Base-by-base conservation (phyloP, 2,888 invertebrate genomes). In the Nysson spinosus region DNA sequence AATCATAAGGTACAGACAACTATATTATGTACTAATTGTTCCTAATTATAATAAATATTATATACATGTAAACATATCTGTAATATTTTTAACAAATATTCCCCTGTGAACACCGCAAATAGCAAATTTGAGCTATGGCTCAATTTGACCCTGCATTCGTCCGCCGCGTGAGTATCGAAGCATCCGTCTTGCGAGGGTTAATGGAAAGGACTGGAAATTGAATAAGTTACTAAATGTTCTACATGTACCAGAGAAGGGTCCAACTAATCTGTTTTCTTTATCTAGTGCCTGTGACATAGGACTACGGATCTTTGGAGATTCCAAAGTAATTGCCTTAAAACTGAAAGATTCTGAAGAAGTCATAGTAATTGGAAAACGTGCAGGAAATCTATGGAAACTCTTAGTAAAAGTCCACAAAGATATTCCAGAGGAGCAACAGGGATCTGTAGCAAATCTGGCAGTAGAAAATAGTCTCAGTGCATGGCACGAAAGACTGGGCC, bases 401-500 rank as follows among this genome's bases (percentile, higher is more conserved):
- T 24, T 24, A 24, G 9, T 24, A 9, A 24, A 24, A 24, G 24
- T 24, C 24, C 24, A 24, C 24, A 24, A 9, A 24, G 24, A 24
- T 7, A 9, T 24, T 24, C 24, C 24, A 24, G 24, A 24, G 9
- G 24, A 24, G 24, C 24, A 24, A 24, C 24, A 24, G 9, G 24
- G 9, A 5, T 9, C 24, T 7, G 24, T 24, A 9, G 24, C 24
- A 24, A 7, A 5, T 24, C 9, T 24, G 24, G 24, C 24, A 24
- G 24, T 24, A 1, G 24, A 24, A 24, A 24, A 9, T 9, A 24
- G 24, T 37, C 14, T 37, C 7, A 12, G 9, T 3, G 35, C 16
- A 17, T 37, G 35, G 35, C 35, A 37, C 35, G 35, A 37, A 16
- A 12, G 35, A 16, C 9, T 37, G 16, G 35, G 35, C 4, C 35